These are phyloP conservation scores for Notothenia coriiceps DNA, from an alignment of 2,113 vertebrate genomes.

Conservation along the genomic window DNA sequence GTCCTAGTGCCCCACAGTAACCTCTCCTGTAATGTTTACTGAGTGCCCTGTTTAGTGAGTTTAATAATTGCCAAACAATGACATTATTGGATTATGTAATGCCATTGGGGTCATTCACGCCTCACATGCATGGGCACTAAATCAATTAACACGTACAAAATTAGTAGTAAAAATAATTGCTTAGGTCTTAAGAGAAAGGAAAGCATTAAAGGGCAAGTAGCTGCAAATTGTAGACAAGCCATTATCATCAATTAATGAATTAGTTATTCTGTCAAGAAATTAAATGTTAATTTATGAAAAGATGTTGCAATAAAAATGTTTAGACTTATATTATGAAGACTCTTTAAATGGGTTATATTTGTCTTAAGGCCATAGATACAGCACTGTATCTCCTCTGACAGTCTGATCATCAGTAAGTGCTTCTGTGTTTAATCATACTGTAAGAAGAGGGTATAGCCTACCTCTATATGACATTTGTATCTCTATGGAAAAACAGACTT, in stretches of 20 bases:
- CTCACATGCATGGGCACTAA: background rate
- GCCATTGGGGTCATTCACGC: background rate
- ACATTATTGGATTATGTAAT: background rate
- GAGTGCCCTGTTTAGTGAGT: background rate
- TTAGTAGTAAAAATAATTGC: background rate
- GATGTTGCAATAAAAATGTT: too few species aligned
- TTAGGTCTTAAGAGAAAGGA: background rate
- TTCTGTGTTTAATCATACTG: background rate
- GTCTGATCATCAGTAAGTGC: background rate
- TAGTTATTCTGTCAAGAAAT: too few species aligned
- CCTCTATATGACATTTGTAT: background rate
- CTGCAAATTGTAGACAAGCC: background rate
- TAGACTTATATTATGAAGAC: background rate
- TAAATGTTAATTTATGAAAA: too few species aligned
- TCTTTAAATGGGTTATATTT: background rate
- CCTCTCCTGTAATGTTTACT: background rate
- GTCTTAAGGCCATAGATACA: background rate
- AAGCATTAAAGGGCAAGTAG: too few species aligned
- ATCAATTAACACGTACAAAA: background rate
- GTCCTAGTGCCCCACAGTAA: slow-evolving; percentile 38
- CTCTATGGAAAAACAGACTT: background rate
- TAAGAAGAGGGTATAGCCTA: background rate
- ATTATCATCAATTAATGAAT: background rate
- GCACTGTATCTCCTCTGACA: background rate
- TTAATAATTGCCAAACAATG: background rate